Percentiles rank a stretch among this genome's conserved stretches.
Conservation (phyloP, 2,113 vertebrate genomes). For the Acrocephalus kingi region DNA sequence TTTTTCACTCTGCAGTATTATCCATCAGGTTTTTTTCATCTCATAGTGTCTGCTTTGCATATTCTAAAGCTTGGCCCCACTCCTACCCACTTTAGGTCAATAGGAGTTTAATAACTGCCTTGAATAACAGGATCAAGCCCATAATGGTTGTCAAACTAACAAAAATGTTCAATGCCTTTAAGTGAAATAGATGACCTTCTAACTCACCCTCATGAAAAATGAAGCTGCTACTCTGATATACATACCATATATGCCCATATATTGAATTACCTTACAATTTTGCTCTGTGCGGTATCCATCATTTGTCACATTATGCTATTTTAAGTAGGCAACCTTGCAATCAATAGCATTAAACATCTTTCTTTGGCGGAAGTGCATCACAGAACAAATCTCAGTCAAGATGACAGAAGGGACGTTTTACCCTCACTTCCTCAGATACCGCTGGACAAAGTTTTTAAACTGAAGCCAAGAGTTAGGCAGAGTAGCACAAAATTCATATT, state of each 20-base stretch:
- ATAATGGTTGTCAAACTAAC: constrained; percentile 46
- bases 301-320: constrained; percentile 54
- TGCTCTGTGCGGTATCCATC: not conserved
- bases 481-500: not conserved
- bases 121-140: constrained; percentile 42
- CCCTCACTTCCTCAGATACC: not conserved
- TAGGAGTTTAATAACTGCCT: constrained; percentile 40
- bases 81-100: constrained; percentile 31
- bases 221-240: constrained; percentile 1
- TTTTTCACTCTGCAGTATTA: not conserved
- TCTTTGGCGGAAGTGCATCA: constrained; percentile 14
- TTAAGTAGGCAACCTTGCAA: constrained; percentile 50
- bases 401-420: not conserved
- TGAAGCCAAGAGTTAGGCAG: not conserved
- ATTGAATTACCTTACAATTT: constrained; percentile 44
- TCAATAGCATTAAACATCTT: constrained; percentile 55
- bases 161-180: constrained; percentile 7
- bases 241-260: not conserved
- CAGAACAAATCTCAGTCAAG: not conserved
- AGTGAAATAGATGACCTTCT: constrained; percentile 50
- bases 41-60: not conserved
- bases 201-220: constrained; percentile 38
- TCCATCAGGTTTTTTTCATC: not conserved
- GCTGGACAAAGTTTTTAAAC: constrained; percentile 4
- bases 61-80: not conserved